Evolutionary conservation across 2,888 invertebrate species (phyloP).

Genomic region (Blera fallax): DNA sequence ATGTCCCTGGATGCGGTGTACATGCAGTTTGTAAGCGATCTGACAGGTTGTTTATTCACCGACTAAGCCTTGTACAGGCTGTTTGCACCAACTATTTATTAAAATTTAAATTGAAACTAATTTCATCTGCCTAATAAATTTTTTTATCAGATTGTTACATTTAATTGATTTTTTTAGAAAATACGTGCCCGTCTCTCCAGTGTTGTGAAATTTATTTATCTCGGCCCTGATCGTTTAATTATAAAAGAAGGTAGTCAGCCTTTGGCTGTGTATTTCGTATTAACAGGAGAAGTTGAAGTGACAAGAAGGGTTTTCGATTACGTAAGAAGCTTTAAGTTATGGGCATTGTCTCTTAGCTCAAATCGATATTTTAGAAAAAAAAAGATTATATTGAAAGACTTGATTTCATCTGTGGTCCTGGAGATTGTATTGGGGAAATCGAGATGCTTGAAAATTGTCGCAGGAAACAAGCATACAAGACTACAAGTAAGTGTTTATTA

Average conservation of each 20-base stretch:
- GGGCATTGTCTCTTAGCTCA: neutral
- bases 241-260: conserved; percentile 85
- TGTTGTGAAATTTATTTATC: conserved; percentile 85
- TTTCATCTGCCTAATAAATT: too few species aligned
- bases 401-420: conserved; percentile 77
- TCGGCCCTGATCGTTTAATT: conserved; percentile 84
- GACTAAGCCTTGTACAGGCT: too few species aligned
- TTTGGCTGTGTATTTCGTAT: conserved; percentile 85
- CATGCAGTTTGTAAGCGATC: too few species aligned
- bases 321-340: conserved; percentile 66
- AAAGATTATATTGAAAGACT: conserved; percentile 63
- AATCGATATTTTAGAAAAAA: conserved; percentile 31
- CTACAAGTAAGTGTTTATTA: neutral
- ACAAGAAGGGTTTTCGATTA: conserved; percentile 76
- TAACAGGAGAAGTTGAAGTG: conserved; percentile 84
- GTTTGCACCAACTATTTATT: too few species aligned
- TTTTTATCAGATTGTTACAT: neutral
- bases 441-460: conserved; percentile 76
- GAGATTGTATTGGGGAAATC: conserved; percentile 78
- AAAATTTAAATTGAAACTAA: too few species aligned
- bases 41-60: too few species aligned
- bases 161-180: conserved; percentile 80
- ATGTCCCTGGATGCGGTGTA: too few species aligned
- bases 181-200: conserved; percentile 85
- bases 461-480: neutral